Base-by-base conservation (phyloP, 2,888 invertebrate genomes). In the Mythimna lalbum region DNA sequence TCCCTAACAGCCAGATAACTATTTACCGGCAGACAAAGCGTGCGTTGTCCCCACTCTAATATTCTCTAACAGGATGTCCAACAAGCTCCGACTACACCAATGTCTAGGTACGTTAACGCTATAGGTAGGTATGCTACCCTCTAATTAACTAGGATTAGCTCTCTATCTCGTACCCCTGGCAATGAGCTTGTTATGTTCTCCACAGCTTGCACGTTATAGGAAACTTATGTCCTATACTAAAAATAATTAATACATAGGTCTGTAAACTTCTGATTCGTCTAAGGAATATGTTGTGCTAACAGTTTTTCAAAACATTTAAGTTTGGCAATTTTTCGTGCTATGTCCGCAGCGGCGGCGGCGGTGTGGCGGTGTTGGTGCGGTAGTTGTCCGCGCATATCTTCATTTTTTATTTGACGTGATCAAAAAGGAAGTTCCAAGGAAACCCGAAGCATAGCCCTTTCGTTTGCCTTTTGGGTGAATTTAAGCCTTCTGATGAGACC, bases 91-190 rank as follows among this genome's bases (percentile, higher is more conserved):
- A 33, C 10, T 63, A 69, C 84, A 79, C 73, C 76, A 64, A 77
- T 85, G 74, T 83, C 83, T 84, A 85, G 80, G 82, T 85, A 84
- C 82, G 85, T 61, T 61, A 36, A 17, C 9, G 23, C 27, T 52
- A 14, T n/a, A 52, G 4, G 17, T 55, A 73, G 2, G 14, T 47
- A 73, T 33, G 31, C 39, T 53, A 57, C 74, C 79, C 81, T 87
- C 89, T 91, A 90, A 92, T 92, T 92, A 92, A 91, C 89, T 82
- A 79, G 91, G 92, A 92, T 93, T 92, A 91, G 88, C 88, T 88
- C 88, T 89, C 87, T 88, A 87, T 88, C 86, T 88, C 84, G 82
- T 79, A 79, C 69, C 78, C 63, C 76, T 74, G 70, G 83, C 82
- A 89, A 89, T 86, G 86, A 87, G 87, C 84, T 85, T 86, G 87